Evolutionary conservation across 2,888 invertebrate species (phyloP).

Genomic region (Mesorhabditis belari): DNA sequence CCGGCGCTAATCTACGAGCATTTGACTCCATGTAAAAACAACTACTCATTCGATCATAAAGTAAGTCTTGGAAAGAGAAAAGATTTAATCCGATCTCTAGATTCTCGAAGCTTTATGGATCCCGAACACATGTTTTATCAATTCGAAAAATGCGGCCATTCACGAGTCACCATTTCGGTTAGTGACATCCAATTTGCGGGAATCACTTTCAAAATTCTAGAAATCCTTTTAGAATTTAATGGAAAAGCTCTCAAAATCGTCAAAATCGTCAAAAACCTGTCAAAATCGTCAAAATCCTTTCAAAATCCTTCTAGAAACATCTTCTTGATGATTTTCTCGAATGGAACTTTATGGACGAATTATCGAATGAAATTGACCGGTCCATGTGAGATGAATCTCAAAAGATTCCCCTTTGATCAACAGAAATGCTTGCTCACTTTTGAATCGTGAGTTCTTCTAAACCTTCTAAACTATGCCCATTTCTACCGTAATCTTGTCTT

Average conservation of each 20-base stretch:
- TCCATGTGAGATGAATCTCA: slow-evolving; percentile 53
- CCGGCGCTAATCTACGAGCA: slow-evolving; percentile 48
- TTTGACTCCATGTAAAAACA: slow-evolving; percentile 52
- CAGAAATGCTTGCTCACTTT: slow-evolving; percentile 52
- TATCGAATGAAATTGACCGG: slow-evolving; percentile 52
- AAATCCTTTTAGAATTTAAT: not conserved
- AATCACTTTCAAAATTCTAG: not conserved
- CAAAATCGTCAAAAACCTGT: not conserved
- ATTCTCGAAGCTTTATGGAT: slow-evolving; percentile 49
- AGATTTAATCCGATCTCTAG: not conserved
- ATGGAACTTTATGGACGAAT: slow-evolving; percentile 51
- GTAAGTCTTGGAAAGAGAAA: slow-evolving; percentile 2
- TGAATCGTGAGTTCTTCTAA: slow-evolving; percentile 39
- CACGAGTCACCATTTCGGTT: slow-evolving; percentile 50
- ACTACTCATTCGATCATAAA: slow-evolving; percentile 52
- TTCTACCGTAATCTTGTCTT: no score
- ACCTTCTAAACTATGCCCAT: not conserved
- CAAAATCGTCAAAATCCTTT: not conserved
- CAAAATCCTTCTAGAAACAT: slow-evolving; percentile 35
- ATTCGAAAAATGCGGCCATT: slow-evolving; percentile 51
- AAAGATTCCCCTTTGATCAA: slow-evolving; percentile 45
- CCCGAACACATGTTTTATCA: slow-evolving; percentile 50
- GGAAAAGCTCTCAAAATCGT: not conserved
- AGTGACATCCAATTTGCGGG: not conserved
- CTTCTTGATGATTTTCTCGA: slow-evolving; percentile 52